Base-by-base conservation (phyloP, 92 coral and sea anemone genomes). In the Anthopleura xanthogrammica region DNA sequence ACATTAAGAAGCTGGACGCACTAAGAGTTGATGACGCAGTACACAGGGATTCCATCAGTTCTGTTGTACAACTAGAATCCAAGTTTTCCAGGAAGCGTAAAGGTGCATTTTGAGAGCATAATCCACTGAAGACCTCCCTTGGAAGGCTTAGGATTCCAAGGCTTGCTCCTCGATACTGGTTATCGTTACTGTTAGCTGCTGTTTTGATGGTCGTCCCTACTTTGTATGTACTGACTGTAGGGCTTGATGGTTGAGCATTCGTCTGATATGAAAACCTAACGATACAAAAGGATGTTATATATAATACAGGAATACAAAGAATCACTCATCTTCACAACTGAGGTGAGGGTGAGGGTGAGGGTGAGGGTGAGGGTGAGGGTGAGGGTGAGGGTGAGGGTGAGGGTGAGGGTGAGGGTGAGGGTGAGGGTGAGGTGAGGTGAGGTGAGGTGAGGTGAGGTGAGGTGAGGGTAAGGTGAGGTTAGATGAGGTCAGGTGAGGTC, bases 141-240 rank as follows among this genome's bases (percentile, higher is more conserved):
- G 99, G 99, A 12, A 94, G 91, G 72, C 84, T 90, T 68, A 96
- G 80, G 58, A 84, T 81, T 52, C 97, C 99, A 62, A 89, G 62
- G 66, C 83, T 84, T 5, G 97, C 97, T 46, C 86, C 73, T n/a
- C 82, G 87, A 55, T 93, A 93, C 23, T 83, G 83, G 39, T 77
- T 83, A 77, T 91, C 92, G 73, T 88, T 87, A 79, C 83, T 80
- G 57, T 86, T 87, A 39, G 89, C 90, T 58, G 97, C 98, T 2
- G 97, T 96, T 79, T 93, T 91, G 70, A 96, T 88, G 43, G 87
- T 86, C 41, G 91, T 85, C 29, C 98, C 97, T n/a, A 84, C 90
- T 43, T 78, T 85, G 90, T 96, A 96, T 46, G 91, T 85, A 41
- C 88, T 92, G 39, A 79, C 82, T 24, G 89, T 73, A 60, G 82